Evolutionary conservation across 2,888 invertebrate genomes (phyloP).

Genomic region (Leucozona laternaria): DNA sequence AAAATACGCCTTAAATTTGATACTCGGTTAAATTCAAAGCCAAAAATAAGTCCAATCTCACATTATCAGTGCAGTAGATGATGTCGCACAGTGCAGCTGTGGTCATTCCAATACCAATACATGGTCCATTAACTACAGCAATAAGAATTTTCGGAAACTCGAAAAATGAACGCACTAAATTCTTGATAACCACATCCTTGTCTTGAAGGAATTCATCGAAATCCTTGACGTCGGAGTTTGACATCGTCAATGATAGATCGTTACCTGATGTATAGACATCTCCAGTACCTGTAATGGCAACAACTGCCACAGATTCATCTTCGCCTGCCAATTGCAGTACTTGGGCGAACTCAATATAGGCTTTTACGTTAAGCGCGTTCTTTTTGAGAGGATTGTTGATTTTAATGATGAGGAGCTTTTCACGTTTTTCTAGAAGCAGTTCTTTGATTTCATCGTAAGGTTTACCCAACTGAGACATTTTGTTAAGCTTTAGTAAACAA

Average conservation of each 20-base stretch:
- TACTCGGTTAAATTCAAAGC: not conserved
- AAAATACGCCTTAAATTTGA: conserved; percentile 90
- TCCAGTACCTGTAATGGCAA: conserved; percentile 88
- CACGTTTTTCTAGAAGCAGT: conserved; percentile 81
- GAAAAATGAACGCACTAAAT: conserved; percentile 91
- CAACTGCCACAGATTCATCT: conserved; percentile 87
- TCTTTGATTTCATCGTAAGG: conserved; percentile 61
- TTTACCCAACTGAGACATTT: conserved; percentile 39
- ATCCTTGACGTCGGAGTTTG: conserved; percentile 65
- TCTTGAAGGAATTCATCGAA: conserved; percentile 80
- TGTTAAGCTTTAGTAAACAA: not conserved
- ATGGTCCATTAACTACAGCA: conserved; percentile 96
- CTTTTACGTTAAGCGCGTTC: conserved; percentile 89
- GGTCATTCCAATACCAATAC: conserved; percentile 92
- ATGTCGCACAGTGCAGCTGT: conserved; percentile 93
- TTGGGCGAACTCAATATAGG: conserved; percentile 87
- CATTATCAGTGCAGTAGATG: conserved; percentile 93
- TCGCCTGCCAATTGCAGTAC: conserved; percentile 88
- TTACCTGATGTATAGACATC: conserved; percentile 81
- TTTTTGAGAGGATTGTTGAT: conserved; percentile 91
- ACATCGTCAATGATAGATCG: conserved; percentile 75
- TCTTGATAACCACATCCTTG: conserved; percentile 83
- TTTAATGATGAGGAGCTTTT: conserved; percentile 86
- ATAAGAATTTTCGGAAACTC: conserved; percentile 94
- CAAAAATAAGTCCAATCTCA: conserved; percentile 79